A percentile compares a stretch with the other conserved stretches of the same genome.
phyloP scores from a whole-genome alignment of 2,797 vertebrate genomes.

The Eupleurogrammus muticus region DNA sequence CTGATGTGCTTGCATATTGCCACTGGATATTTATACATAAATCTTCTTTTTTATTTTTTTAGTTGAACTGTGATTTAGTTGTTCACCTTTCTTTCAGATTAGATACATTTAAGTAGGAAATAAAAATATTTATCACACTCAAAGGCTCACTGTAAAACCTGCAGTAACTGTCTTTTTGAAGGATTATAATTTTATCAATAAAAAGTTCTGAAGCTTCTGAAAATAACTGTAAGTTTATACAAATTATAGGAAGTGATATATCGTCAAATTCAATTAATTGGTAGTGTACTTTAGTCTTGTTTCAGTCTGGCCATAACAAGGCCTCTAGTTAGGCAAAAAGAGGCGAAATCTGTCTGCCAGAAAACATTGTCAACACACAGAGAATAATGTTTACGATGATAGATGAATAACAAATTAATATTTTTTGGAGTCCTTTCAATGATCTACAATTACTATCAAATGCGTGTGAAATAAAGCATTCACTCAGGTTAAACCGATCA shows the following conservation, averaged over 20 bases:
- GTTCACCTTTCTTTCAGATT: neutral
- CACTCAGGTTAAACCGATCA: too few relatives aligned
- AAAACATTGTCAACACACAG: neutral
- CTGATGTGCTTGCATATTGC: conserved; percentile 50
- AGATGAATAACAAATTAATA: neutral
- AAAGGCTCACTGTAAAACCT: neutral
- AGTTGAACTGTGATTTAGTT: conserved; percentile 36
- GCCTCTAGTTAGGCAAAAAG: neutral
- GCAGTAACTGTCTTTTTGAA: neutral
- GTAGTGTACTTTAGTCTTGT: neutral
- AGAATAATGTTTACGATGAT: neutral
- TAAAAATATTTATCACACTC: neutral
- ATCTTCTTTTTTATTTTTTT: conserved; percentile 43
- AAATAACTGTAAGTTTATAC: neutral
- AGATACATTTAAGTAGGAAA: conserved; percentile 8
- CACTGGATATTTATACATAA: conserved; percentile 39
- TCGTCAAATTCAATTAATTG: conserved; percentile 14
- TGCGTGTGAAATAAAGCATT: neutral
- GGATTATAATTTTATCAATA: neutral
- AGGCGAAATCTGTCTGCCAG: neutral
- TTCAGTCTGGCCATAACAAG: neutral
- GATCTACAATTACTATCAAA: too few relatives aligned
- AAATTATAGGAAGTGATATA: neutral
- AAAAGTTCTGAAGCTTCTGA: conserved; percentile 2
- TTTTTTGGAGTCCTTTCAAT: neutral